A percentile compares a stretch with the other conserved stretches of the same genome.
These are phyloP conservation scores for Leptinotarsa lineolata DNA, from an alignment of 1,140 invertebrate genomes.

Conservation along the genomic window DNA sequence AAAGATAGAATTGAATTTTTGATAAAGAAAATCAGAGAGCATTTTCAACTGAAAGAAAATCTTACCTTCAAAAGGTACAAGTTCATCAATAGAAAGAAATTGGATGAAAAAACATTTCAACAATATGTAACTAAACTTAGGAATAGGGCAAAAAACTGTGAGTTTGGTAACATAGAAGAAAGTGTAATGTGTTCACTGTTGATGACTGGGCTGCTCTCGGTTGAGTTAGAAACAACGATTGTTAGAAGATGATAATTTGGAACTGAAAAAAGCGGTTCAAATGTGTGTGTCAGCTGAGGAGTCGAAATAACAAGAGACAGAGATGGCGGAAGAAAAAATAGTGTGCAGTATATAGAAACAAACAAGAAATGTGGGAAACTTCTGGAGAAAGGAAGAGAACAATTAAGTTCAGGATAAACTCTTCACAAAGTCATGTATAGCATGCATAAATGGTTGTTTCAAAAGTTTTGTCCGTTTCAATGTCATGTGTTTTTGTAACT, in stretches of 20 bases:
- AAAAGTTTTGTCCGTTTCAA: too few relatives aligned
- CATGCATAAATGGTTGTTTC: too few relatives aligned
- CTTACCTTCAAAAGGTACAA: neutral
- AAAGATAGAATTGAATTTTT: neutral
- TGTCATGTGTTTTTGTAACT: too few relatives aligned
- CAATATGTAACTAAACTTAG: slow-evolving; percentile 29
- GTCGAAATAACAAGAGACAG: neutral
- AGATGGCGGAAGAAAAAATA: neutral
- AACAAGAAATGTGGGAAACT: too few relatives aligned
- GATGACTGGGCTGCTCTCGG: neutral
- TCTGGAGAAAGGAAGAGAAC: too few relatives aligned
- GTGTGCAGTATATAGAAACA: too few relatives aligned
- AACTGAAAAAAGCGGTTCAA: neutral
- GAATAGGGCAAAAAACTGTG: slow-evolving; percentile 15
- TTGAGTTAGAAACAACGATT: neutral
- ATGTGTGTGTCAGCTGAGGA: neutral
- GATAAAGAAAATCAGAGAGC: neutral
- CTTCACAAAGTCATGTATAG: too few relatives aligned
- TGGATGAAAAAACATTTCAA: slow-evolving; percentile 19
- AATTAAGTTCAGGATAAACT: too few relatives aligned
- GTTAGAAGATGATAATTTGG: neutral
- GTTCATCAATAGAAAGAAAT: slow-evolving; percentile 20
- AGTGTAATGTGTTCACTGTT: neutral
- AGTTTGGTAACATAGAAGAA: neutral
- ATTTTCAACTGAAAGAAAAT: neutral